Base-by-base conservation (phyloP, 2,888 invertebrate species). In the Danaus chrysippus region DNA sequence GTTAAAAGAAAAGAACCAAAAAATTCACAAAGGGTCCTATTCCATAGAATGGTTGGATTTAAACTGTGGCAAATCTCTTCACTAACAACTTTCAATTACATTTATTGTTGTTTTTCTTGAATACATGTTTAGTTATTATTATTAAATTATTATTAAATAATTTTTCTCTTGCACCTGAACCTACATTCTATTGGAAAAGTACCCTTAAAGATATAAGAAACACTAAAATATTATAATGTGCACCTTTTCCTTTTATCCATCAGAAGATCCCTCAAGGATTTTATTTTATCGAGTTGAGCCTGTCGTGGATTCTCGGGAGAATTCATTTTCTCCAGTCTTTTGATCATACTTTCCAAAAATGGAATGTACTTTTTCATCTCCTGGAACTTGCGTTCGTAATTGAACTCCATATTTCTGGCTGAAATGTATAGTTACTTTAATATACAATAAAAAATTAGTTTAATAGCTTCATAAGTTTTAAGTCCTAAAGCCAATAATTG, bases 331-430 rank as follows among this genome's bases (percentile, higher is more conserved):
- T 93, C 93, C 71, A 94, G 82, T 74, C 93, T 92, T 55, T 86
- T 85, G 74, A 95, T 95, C 91, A 95, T 94, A 70, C 87, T 93
- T 75, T 93, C 93, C 79, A 96, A 81, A 77, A 95, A 95, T n/a
- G 95, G 95, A 72, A 95, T 92, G 83, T 94, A 94, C 72, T 92
- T 92, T 83, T 94, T 93, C 89, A 95, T 93, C 76, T 93, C 93
- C 71, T 91, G 89, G 77, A 94, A 91, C 83, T 94, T 94, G 66
- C 77, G 82, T 66, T 93, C 92, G 86, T 94, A 94, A 57, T 91
- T 91, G 66, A 68, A 69, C 67, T 83, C 84, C 91, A 91, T 90
- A 63, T 81, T 83, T 78, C 23, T 54, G 59, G 62, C 89, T 89
- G 76, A 56, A 71, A 83, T 15, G 41, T 15, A 61, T 23, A 54